These are phyloP conservation scores for Cryptophagus acutangulus DNA, from an alignment of 2,888 invertebrate species.

Conservation along the genomic window DNA sequence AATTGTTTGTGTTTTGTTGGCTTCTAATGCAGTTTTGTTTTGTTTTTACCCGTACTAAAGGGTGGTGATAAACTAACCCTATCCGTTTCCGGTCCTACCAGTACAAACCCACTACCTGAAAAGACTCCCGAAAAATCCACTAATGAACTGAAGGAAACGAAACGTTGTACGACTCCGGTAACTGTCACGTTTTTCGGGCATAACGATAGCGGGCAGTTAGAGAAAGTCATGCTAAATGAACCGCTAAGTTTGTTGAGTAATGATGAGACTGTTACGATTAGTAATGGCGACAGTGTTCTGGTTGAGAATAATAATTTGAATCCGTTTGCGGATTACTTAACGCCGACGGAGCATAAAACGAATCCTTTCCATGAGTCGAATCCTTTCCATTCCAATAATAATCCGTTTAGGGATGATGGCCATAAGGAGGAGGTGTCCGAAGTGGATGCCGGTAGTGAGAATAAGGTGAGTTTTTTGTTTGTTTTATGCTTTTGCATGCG, in stretches of 20 bases:
- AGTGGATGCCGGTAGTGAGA: conserved; percentile 19
- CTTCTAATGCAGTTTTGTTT: conserved; percentile 8
- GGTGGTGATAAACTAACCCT: conserved; percentile 67
- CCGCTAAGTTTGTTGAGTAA: conserved; percentile 31
- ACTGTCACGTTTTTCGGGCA: conserved; percentile 58
- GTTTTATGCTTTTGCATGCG: conserved; percentile 15
- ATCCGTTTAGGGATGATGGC: conserved; percentile 38
- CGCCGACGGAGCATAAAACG: conserved; percentile 37
- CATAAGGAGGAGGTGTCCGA: conserved; percentile 10
- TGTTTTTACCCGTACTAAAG: conserved; percentile 43
- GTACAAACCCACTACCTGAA: conserved; percentile 31
- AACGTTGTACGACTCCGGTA: conserved; percentile 51
- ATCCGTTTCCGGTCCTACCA: conserved; percentile 54
- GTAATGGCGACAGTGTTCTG: conserved; percentile 19
- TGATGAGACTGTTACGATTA: too few relatives aligned
- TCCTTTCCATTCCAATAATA: conserved; percentile 44
- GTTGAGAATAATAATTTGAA: conserved; percentile 30
- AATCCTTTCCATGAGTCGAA: conserved; percentile 51
- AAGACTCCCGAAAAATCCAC: conserved; percentile 40
- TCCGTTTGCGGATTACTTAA: conserved; percentile 38
- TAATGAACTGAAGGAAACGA: conserved; percentile 20
- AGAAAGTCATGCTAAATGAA: conserved; percentile 37
- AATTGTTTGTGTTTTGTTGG: conserved; percentile 16
- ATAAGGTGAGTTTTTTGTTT: conserved; percentile 26
- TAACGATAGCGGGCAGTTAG: conserved; percentile 42